A percentile compares a stretch with the other conserved stretches of the same genome.
phyloP scores from a whole-genome alignment of 2,888 invertebrate genomes.

The Scaptomyza caliginosa region DNA sequence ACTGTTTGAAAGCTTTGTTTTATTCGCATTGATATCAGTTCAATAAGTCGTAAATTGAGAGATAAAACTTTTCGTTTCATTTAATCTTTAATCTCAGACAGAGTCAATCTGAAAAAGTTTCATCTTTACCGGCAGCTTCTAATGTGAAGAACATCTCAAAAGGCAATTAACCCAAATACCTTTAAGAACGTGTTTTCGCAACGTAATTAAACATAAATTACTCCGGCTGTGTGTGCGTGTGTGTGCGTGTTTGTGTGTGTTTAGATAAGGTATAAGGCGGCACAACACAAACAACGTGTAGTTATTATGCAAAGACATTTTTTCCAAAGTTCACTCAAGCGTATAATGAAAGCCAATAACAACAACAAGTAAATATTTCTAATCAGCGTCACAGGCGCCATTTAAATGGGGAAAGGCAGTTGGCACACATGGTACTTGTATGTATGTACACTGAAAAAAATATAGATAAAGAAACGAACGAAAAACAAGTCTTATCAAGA shows the following conservation, averaged over 20 bases:
- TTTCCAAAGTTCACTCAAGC: conserved; percentile 51
- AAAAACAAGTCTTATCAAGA: not conserved
- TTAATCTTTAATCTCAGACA: conserved; percentile 33
- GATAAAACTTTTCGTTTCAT: conserved; percentile 47
- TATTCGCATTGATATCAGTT: conserved; percentile 33
- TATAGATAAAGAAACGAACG: not conserved
- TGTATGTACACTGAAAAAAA: conserved; percentile 10
- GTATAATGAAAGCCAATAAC: conserved; percentile 56
- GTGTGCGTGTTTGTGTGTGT: conserved; percentile 12
- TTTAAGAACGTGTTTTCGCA: conserved; percentile 13
- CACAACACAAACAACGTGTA: conserved; percentile 13
- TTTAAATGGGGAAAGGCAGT: conserved; percentile 27
- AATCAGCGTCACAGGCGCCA: conserved; percentile 53
- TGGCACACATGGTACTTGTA: conserved; percentile 6
- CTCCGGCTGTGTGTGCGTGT: conserved; percentile 4
- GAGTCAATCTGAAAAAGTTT: conserved; percentile 9
- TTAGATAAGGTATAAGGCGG: conserved; percentile 43
- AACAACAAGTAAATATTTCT: conserved; percentile 58
- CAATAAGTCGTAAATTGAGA: conserved; percentile 21
- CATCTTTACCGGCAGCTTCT: not conserved
- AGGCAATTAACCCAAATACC: conserved; percentile 45
- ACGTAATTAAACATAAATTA: conserved; percentile 20
- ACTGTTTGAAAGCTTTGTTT: not conserved
- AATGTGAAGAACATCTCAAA: conserved; percentile 2
- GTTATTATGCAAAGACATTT: conserved; percentile 29